Conservation (phyloP, 2,888 invertebrate genomes). For the Bembecia ichneumoniformis region DNA sequence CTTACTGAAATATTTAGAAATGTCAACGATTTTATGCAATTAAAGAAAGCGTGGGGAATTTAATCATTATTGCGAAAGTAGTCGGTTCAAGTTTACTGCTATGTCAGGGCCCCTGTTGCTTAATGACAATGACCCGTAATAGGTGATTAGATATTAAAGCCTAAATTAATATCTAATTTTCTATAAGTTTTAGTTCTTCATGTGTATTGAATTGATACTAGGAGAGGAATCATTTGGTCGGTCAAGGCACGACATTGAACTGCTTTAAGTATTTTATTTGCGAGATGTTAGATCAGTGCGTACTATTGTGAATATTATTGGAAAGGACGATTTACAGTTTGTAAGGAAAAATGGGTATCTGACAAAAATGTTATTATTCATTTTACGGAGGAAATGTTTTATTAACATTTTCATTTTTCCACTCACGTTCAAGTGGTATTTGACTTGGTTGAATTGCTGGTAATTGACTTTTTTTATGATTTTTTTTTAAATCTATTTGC, state of each 20-base stretch:
- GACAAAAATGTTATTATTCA: no score
- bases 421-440: no score
- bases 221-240: not conserved
- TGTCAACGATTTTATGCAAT: not conserved
- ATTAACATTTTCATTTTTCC: no score
- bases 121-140: constrained; percentile 16
- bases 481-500: no score
- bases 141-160: constrained; percentile 11
- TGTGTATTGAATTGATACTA: not conserved
- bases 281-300: not conserved
- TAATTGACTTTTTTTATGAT: no score
- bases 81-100: constrained; percentile 23
- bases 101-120: constrained; percentile 27
- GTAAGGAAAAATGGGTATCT: no score
- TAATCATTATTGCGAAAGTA: constrained; percentile 20
- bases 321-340: no score
- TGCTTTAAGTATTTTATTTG: not conserved
- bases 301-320: not conserved
- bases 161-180: not conserved
- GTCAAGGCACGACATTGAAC: not conserved
- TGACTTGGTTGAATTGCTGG: no score
- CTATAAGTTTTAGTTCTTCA: not conserved
- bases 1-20: not conserved
- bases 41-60: constrained; percentile 3
- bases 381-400: no score